Percentiles rank a stretch among this genome's conserved stretches.
phyloP scores from a whole-genome alignment of 2,113 vertebrate species.

The Scytalopus superciliaris region DNA sequence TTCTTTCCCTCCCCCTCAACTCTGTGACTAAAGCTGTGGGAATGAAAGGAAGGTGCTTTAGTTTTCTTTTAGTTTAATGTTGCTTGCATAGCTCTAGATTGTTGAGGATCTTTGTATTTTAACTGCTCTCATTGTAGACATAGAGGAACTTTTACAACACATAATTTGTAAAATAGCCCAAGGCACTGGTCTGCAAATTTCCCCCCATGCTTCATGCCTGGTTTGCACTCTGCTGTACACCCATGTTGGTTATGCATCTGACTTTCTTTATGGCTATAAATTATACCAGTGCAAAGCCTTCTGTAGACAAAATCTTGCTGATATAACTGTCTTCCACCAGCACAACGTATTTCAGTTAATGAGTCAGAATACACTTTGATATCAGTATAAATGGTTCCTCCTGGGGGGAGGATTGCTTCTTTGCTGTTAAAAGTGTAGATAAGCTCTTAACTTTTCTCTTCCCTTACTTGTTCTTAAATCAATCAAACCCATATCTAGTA shows the following conservation, averaged over 20 bases:
- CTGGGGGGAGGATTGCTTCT: constrained; percentile 2
- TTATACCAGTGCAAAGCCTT: background rate
- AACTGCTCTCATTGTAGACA: background rate
- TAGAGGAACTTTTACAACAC: background rate
- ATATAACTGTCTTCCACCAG: constrained; percentile 21
- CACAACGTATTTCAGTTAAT: constrained; percentile 44
- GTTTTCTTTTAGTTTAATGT: background rate
- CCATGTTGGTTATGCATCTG: background rate
- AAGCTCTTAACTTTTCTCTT: constrained; percentile 21
- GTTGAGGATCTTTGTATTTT: background rate
- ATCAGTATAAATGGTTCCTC: constrained; percentile 35
- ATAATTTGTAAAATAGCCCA: background rate
- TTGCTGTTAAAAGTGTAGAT: constrained; percentile 25
- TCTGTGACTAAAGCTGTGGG: background rate
- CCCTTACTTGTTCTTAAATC: background rate
- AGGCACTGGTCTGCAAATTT: background rate
- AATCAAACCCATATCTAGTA: background rate
- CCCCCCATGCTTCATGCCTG: background rate
- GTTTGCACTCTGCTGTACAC: background rate
- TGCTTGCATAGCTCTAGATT: background rate
- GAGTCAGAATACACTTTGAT: constrained; percentile 58
- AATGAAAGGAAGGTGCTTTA: background rate
- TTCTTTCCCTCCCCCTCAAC: background rate
- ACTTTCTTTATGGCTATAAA: background rate
- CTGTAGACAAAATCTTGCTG: constrained; percentile 37